Evolutionary conservation across 1,140 invertebrate genomes (phyloP), one percentile per base, ranked within the genome.

Genomic region (Hycleus cichorii): DNA sequence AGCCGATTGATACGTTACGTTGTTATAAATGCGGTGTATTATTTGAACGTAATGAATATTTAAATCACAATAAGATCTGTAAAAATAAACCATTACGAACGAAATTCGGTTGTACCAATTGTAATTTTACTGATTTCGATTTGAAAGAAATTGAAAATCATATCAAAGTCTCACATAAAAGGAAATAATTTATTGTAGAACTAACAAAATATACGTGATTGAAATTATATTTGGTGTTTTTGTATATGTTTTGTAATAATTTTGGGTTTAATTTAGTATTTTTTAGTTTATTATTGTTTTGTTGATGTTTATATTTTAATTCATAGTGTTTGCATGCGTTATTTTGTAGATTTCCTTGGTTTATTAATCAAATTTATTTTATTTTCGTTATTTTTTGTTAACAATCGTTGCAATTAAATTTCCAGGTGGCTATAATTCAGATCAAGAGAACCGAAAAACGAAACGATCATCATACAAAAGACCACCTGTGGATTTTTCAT

Each of bases 1-100:
- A 59, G 47, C 68, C 68, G 2, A 50, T 50, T 12, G 71, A 72
- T 58, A 69, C 68, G 11, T 57, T 72, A 7, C 55, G 69, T 57
- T 72, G 71, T 49, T 26, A 53, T 0, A 40, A 53, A 2, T 72
- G 71, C 53, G 50, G 54, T 1, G 26, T 61, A 9, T 40, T 72
- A 3, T 65, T 66, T 47, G 47, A 61, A 51, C 48, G 60, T 4
- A 26, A 42, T 2, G 56, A 64, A 42, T 58, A 63, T 58, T 12
- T 40, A 3, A 60, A 60, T 24, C 70, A 72, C 56, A 42, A 60
- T 18, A 63, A 60, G 27, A 24, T 60, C 3, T 70, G 67, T 54
- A 58, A 62, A 48, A 65, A 68, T 32, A 47, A 46, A 47, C 44
- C 46, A 12, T 45, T 51, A 38, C 51, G 50, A 11, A 62, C 27